Conservation (phyloP, 2,888 invertebrate species). For the Taphrorychus bicolor region DNA sequence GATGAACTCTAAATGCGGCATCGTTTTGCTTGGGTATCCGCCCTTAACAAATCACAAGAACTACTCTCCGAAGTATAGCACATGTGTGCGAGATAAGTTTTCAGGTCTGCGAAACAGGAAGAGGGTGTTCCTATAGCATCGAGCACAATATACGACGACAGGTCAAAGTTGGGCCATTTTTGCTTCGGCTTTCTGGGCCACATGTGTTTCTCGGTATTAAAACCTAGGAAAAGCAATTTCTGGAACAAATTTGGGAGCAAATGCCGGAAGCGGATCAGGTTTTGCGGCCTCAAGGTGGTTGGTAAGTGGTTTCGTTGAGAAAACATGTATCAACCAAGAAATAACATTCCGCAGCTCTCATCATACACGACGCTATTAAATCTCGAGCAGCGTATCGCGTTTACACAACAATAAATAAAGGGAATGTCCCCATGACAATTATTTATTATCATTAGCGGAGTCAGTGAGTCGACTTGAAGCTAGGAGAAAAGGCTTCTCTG, state of each 20-base stretch:
- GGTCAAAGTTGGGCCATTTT: conserved; percentile 29
- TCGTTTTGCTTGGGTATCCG: too few relatives aligned
- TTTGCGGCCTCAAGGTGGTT: not conserved
- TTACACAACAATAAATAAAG: conserved; percentile 32
- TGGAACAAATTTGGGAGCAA: conserved; percentile 16
- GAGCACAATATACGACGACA: conserved; percentile 38
- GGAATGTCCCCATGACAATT: conserved; percentile 29
- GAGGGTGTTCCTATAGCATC: conserved; percentile 37
- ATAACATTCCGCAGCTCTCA: not conserved
- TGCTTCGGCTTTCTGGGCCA: conserved; percentile 29
- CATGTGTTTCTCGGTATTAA: conserved; percentile 30
- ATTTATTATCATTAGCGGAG: conserved; percentile 37
- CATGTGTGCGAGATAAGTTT: conserved; percentile 32
- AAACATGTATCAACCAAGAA: not conserved
- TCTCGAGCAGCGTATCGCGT: not conserved
- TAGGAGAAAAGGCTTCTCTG: conserved; percentile 35
- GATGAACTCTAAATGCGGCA: too few relatives aligned
- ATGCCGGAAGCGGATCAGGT: not conserved
- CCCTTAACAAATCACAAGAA: conserved; percentile 22
- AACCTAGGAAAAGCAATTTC: conserved; percentile 27
- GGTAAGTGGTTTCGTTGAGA: not conserved
- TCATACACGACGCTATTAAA: not conserved
- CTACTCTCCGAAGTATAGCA: conserved; percentile 5
- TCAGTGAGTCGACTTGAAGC: conserved; percentile 34
- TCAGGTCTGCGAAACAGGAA: conserved; percentile 36